Conservation (phyloP, 2,113 vertebrate genomes). For the Stercorarius parasiticus region DNA sequence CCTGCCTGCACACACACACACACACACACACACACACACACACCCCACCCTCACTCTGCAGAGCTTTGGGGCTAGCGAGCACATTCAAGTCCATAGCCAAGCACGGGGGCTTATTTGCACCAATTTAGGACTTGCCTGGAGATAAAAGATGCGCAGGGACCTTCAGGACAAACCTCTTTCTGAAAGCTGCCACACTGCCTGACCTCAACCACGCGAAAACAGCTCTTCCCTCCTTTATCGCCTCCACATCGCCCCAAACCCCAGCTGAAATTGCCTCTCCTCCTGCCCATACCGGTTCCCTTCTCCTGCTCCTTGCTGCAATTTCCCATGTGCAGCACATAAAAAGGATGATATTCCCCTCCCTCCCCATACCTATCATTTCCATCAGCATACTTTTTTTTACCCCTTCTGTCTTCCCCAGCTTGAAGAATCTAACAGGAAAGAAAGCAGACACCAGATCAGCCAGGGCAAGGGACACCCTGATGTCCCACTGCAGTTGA, state of each 20-base stretch:
- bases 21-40: rapidly evolving
- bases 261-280: neutral
- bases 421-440: neutral
- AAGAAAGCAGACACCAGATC: neutral
- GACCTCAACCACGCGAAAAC: rapidly evolving
- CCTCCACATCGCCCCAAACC: neutral
- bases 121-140: neutral
- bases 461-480: neutral
- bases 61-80: neutral
- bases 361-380: neutral
- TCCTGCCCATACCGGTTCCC: rapidly evolving
- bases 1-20: neutral
- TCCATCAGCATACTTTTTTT: neutral
- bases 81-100: neutral
- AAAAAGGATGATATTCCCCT: neutral
- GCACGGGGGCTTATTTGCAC: neutral
- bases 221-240: neutral
- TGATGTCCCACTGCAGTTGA: neutral
- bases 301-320: neutral
- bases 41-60: neutral
- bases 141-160: rapidly evolving
- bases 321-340: neutral
- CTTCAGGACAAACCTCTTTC: neutral
- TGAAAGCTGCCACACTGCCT: neutral
- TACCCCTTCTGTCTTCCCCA: neutral